Evolutionary conservation across 2,888 invertebrate species (phyloP).

Genomic region (Phrixothrix hirtus): DNA sequence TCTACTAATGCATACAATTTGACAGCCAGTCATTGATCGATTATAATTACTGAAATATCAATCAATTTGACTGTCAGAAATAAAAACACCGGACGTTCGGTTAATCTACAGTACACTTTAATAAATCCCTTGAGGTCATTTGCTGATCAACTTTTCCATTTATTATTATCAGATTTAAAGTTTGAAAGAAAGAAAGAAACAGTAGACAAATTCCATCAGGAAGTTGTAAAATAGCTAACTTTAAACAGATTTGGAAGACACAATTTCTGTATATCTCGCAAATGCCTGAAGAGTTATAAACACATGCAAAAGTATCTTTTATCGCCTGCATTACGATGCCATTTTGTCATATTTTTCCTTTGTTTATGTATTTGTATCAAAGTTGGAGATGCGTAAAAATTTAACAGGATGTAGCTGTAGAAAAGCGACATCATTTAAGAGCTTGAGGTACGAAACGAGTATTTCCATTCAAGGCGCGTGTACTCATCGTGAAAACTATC

Average conservation of each 20-base stretch:
- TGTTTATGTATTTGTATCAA: constrained; percentile 22
- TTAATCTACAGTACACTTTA: too few species aligned
- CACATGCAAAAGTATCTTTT: constrained; percentile 22
- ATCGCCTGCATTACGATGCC: constrained; percentile 19
- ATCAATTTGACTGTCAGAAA: too few species aligned
- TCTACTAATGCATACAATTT: too few species aligned
- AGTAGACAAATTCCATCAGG: background rate
- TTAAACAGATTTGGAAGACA: constrained; percentile 9
- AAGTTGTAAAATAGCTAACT: constrained; percentile 6
- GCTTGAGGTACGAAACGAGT: constrained; percentile 14
- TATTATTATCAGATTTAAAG: too few species aligned
- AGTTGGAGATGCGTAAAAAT: constrained; percentile 22
- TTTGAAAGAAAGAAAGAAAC: too few species aligned
- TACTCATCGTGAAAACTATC: constrained; percentile 38
- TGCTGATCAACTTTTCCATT: too few species aligned
- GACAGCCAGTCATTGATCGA: too few species aligned
- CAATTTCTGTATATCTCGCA: constrained; percentile 6
- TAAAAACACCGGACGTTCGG: too few species aligned
- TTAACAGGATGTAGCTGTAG: constrained; percentile 20
- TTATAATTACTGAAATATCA: too few species aligned
- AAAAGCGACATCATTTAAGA: constrained; percentile 15
- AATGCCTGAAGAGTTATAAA: constrained; percentile 18
- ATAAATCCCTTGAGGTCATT: too few species aligned
- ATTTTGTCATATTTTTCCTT: constrained; percentile 17
- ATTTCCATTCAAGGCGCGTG: constrained; percentile 36